These are phyloP conservation scores for Leucophenga montana DNA, from an alignment of 2,888 invertebrate genomes.

Conservation along the genomic window DNA sequence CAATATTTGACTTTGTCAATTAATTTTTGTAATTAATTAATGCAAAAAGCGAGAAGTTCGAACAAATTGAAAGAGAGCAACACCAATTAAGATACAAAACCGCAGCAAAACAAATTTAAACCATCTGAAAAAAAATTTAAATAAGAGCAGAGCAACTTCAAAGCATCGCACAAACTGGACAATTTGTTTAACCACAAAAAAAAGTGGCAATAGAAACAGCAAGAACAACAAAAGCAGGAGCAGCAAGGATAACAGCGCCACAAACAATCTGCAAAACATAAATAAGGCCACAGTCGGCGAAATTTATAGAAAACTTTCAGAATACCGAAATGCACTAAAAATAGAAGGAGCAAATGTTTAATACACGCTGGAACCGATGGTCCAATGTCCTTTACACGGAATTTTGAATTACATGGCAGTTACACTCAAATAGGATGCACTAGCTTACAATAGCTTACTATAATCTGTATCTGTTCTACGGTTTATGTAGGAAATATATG, in stretches of 20 bases:
- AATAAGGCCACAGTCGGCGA: constrained; percentile 5
- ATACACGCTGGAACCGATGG: neutral
- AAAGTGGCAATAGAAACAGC: constrained; percentile 22
- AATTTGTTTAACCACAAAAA: constrained; percentile 32
- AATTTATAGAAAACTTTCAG: constrained; percentile 12
- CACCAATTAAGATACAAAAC: constrained; percentile 9
- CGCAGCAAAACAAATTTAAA: constrained; percentile 14
- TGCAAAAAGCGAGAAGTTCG: constrained; percentile 29
- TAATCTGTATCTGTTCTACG: no score
- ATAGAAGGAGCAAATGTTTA: neutral
- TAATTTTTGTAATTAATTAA: constrained; percentile 48
- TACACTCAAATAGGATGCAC: no score
- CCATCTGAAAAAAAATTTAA: constrained; percentile 26
- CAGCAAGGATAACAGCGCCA: neutral
- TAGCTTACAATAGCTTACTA: no score
- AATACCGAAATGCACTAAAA: neutral
- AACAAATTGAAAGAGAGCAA: neutral
- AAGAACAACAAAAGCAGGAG: neutral
- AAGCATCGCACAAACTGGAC: constrained; percentile 36
- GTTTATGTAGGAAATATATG: no score
- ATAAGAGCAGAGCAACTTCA: constrained; percentile 57
- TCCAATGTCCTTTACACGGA: neutral
- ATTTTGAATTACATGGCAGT: no score
- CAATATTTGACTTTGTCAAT: constrained; percentile 46
- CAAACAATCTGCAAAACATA: constrained; percentile 22